These are phyloP conservation scores for Agrotis puta DNA, from an alignment of 2,888 invertebrate species.

Conservation along the genomic window DNA sequence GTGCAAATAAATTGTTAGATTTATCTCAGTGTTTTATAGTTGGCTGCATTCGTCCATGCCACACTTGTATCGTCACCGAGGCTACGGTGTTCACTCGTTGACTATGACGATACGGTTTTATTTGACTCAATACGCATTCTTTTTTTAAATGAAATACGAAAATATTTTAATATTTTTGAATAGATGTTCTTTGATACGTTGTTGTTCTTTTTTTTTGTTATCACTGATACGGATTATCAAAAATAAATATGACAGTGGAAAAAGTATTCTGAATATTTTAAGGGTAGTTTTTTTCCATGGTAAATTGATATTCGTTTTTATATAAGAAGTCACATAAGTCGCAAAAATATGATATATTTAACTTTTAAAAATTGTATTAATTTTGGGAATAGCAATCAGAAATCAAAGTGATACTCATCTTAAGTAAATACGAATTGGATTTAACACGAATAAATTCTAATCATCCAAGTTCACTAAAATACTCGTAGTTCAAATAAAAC, in stretches of 20 bases:
- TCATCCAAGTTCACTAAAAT: background rate
- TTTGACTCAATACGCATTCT: background rate
- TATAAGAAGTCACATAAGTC: too few relatives aligned
- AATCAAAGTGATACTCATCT: background rate
- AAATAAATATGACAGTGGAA: too few relatives aligned
- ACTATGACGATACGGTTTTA: background rate
- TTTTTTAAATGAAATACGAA: too few relatives aligned
- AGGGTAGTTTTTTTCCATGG: too few relatives aligned
- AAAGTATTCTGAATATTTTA: too few relatives aligned
- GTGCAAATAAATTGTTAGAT: conserved; percentile 3
- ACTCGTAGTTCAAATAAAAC: background rate
- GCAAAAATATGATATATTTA: too few relatives aligned
- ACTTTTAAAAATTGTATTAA: too few relatives aligned
- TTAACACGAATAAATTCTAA: background rate
- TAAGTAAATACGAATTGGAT: background rate
- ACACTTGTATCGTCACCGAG: background rate
- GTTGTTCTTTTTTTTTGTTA: too few relatives aligned
- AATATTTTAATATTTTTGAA: background rate
- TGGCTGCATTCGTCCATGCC: background rate
- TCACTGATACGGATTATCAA: background rate
- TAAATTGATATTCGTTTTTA: too few relatives aligned
- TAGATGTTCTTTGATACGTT: too few relatives aligned
- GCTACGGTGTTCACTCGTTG: background rate
- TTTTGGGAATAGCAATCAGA: background rate
- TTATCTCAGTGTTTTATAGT: conserved; percentile 33